These are phyloP conservation scores for human (Homo sapiens) DNA, from an alignment of 2,113 vertebrate genomes.

Conservation along the genomic window GRCh38 chr2:207809001-207809500, in stretches of 20 bases:
- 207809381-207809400: too few species aligned
- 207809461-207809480: too few species aligned
- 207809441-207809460: too few species aligned
- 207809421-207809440: too few species aligned
- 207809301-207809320: neutral
- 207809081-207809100: neutral
- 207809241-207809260: neutral
- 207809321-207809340: neutral
- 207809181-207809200: neutral
- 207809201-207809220: neutral
- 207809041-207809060: rapidly evolving
- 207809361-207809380: too few species aligned
- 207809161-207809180: neutral
- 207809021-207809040: neutral
- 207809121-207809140: neutral
- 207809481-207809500: too few species aligned
- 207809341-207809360: neutral
- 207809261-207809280: neutral
- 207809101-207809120: neutral
- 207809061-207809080: neutral
- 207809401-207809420: too few species aligned
- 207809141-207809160: neutral
- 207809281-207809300: neutral
- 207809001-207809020: neutral
- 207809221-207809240: neutral